Percentiles rank a stretch among this genome's conserved stretches.
Conservation (phyloP, 2,888 invertebrate species). For the Agelastica alni region DNA sequence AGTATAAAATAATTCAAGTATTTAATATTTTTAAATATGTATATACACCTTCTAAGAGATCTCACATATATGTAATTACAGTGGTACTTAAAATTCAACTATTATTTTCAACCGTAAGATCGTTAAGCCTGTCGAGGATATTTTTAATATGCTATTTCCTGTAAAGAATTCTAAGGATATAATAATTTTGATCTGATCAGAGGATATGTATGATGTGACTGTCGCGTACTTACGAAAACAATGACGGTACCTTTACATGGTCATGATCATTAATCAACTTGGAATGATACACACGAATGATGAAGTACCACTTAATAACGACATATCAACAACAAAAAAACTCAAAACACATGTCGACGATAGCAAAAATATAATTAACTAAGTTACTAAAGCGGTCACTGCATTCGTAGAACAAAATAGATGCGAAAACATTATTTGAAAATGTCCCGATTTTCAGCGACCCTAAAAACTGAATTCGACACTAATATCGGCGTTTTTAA, state of each 20-base stretch:
- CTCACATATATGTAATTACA: too few relatives aligned
- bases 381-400: too few relatives aligned
- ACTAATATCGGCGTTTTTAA: too few relatives aligned
- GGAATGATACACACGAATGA: constrained; percentile 18
- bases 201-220: constrained; percentile 31
- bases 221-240: constrained; percentile 21
- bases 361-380: too few relatives aligned
- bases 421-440: too few relatives aligned
- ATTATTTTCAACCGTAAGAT: constrained; percentile 5
- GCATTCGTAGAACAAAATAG: too few relatives aligned
- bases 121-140: constrained; percentile 28
- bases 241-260: constrained; percentile 17
- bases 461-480: too few relatives aligned
- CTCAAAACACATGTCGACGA: too few relatives aligned
- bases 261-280: constrained; percentile 17
- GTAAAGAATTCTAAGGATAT: constrained; percentile 32
- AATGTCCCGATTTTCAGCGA: too few relatives aligned
- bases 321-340: constrained; percentile 2
- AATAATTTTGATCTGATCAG: constrained; percentile 37
- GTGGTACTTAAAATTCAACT: constrained; percentile 2
- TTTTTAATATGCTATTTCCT: constrained; percentile 40
- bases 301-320: constrained; percentile 6
- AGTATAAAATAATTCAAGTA: too few relatives aligned
- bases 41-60: too few relatives aligned
- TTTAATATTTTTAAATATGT: too few relatives aligned